phyloP scores from a whole-genome alignment of 2,113 vertebrate genomes.

The Ptilonorhynchus violaceus region DNA sequence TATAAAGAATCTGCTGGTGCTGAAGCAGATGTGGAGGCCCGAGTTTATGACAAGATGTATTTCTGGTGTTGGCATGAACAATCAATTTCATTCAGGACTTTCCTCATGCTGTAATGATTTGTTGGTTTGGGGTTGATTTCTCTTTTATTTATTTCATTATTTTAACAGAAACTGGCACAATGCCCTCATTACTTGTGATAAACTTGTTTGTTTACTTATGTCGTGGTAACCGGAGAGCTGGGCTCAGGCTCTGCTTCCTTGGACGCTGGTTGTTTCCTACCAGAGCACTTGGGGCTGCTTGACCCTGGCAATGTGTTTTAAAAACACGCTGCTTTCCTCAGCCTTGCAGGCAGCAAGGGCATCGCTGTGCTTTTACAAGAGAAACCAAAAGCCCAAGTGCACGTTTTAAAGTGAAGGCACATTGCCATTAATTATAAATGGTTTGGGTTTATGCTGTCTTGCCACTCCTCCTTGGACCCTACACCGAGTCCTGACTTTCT shows the following conservation, averaged over 20 bases:
- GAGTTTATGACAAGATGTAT: slow-evolving; percentile 41
- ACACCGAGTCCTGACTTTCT: not conserved
- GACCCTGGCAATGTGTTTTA: not conserved
- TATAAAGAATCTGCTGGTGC: slow-evolving; percentile 44
- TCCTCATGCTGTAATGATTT: not conserved
- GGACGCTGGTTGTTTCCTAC: not conserved
- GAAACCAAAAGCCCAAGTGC: not conserved
- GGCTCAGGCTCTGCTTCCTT: not conserved
- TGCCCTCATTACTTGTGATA: not conserved
- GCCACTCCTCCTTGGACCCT: not conserved
- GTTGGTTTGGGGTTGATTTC: not conserved
- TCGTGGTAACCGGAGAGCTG: not conserved
- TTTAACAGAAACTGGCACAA: slow-evolving; percentile 26
- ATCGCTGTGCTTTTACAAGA: not conserved
- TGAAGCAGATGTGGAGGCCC: slow-evolving; percentile 47
- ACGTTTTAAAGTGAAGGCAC: not conserved
- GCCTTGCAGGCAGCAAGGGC: not conserved
- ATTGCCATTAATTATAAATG: not conserved
- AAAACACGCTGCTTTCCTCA: not conserved
- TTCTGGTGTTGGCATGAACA: not conserved
- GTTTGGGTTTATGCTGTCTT: not conserved
- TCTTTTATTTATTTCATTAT: not conserved
- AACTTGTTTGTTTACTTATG: slow-evolving; percentile 40
- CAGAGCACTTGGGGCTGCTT: not conserved
- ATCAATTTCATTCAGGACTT: slow-evolving; percentile 27